Evolutionary conservation across 30 jellyfish, hydroid and myxozoan species (phyloP).

Genomic region (Turritopsis rubra): DNA sequence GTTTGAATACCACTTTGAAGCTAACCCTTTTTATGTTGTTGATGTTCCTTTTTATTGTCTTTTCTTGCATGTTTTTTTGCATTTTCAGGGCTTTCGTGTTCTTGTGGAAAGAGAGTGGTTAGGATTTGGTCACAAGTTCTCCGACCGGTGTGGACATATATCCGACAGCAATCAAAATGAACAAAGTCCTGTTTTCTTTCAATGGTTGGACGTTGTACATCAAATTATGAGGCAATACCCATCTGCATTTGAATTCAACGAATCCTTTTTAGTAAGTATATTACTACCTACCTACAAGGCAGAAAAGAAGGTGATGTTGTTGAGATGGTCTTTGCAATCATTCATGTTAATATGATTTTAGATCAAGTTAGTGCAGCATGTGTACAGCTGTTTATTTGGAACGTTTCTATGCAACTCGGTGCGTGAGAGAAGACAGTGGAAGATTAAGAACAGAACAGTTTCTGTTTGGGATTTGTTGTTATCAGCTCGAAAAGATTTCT

Average conservation of each 20-base stretch:
- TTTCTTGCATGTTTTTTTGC: background rate
- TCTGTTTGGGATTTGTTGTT: constrained; percentile 66
- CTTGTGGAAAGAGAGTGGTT: constrained; percentile 95
- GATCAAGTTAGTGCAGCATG: constrained; percentile 79
- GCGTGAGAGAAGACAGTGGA: constrained; percentile 52
- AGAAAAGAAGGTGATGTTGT: too few species aligned
- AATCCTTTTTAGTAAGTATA: constrained; percentile 49
- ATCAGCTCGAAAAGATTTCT: constrained; percentile 53
- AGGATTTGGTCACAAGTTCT: constrained; percentile 89
- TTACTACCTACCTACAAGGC: too few species aligned
- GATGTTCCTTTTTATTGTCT: background rate
- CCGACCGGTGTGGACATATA: constrained; percentile 86
- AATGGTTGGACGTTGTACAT: constrained; percentile 85
- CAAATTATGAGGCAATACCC: constrained; percentile 81
- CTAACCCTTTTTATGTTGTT: background rate
- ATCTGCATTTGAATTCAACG: constrained; percentile 85
- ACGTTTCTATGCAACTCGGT: constrained; percentile 77
- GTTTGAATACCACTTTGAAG: constrained; percentile 5
- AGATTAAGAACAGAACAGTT: constrained; percentile 45
- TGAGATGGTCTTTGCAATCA: too few species aligned
- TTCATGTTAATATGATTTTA: too few species aligned
- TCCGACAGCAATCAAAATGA: constrained; percentile 66
- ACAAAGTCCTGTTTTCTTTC: constrained; percentile 86
- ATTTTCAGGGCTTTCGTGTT: constrained; percentile 69
- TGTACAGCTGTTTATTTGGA: constrained; percentile 86